Conservation (phyloP, 2,888 invertebrate species). For the Tiphia femorata region DNA sequence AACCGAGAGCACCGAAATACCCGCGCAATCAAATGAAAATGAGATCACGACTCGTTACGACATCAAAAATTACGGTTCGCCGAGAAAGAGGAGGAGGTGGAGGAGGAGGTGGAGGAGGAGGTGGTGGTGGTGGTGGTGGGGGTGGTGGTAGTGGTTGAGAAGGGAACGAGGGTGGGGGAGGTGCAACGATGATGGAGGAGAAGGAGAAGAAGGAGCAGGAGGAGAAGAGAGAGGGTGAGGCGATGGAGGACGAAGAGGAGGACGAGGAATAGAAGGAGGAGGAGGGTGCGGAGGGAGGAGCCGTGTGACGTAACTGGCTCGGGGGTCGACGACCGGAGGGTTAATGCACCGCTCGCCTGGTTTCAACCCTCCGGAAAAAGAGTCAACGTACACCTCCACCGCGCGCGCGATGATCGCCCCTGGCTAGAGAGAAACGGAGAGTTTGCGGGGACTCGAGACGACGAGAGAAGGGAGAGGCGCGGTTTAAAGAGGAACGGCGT, state of each 20-base stretch:
- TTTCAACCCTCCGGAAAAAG: conserved; percentile 57
- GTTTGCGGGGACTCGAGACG: not conserved
- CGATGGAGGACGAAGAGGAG: conserved; percentile 22
- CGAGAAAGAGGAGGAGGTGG: conserved; percentile 14
- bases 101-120: conserved; percentile 11
- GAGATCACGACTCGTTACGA: conserved; percentile 69
- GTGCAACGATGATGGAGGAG: conserved; percentile 15
- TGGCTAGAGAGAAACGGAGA: too few species aligned
- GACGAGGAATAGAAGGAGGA: conserved; percentile 16
- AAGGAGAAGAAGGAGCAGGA: conserved; percentile 16
- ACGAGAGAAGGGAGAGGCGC: conserved; percentile 6
- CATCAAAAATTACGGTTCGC: conserved; percentile 65
- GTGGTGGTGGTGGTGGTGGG: conserved; percentile 15
- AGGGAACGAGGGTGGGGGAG: conserved; percentile 16
- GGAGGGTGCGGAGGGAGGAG: conserved; percentile 31
- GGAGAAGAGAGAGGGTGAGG: conserved; percentile 18
- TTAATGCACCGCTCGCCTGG: conserved; percentile 63
- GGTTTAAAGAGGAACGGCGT: conserved; percentile 34
- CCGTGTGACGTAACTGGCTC: conserved; percentile 63
- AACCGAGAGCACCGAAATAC: conserved; percentile 58
- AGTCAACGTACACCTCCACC: conserved; percentile 40
- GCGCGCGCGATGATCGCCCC: conserved; percentile 22
- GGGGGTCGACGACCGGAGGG: conserved; percentile 65
- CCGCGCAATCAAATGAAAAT: conserved; percentile 69
- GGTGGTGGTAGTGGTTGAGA: too few species aligned